Conservation (phyloP, 2,888 invertebrate genomes). For the Choristoneura rosaceana region DNA sequence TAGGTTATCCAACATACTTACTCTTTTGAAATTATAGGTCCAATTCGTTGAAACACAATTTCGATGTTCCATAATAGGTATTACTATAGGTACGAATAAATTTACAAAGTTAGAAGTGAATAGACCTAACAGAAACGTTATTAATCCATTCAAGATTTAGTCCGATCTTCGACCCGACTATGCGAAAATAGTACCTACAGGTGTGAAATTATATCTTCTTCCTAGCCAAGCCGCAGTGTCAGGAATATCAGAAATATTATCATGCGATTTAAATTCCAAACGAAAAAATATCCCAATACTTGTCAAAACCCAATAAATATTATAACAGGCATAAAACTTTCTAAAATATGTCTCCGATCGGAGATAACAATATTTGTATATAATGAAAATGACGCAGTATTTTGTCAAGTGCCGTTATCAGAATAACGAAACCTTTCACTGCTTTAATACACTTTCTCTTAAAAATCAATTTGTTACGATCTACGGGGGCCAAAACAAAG, state of each 20-base stretch:
- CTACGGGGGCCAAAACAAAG: slow-evolving; percentile 59
- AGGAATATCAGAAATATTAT: not conserved
- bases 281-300: not conserved
- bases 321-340: slow-evolving; percentile 23
- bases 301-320: slow-evolving; percentile 30
- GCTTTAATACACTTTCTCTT: slow-evolving; percentile 67
- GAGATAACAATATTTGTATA: slow-evolving; percentile 36
- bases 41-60: too few species aligned
- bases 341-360: slow-evolving; percentile 35
- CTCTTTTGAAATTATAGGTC: too few species aligned
- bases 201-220: not conserved
- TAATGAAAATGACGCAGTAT: slow-evolving; percentile 43
- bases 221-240: too few species aligned
- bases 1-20: too few species aligned
- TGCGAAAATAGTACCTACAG: not conserved
- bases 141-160: not conserved
- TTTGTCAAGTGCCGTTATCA: slow-evolving; percentile 41
- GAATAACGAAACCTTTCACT: slow-evolving; percentile 57
- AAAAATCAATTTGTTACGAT: slow-evolving; percentile 69
- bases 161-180: not conserved
- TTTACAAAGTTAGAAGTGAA: too few species aligned
- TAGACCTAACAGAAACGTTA: too few species aligned
- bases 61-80: too few species aligned
- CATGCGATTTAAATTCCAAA: not conserved
- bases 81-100: too few species aligned